phyloP scores from a whole-genome alignment of 2,797 vertebrate species.

The Danio aesculapii region DNA sequence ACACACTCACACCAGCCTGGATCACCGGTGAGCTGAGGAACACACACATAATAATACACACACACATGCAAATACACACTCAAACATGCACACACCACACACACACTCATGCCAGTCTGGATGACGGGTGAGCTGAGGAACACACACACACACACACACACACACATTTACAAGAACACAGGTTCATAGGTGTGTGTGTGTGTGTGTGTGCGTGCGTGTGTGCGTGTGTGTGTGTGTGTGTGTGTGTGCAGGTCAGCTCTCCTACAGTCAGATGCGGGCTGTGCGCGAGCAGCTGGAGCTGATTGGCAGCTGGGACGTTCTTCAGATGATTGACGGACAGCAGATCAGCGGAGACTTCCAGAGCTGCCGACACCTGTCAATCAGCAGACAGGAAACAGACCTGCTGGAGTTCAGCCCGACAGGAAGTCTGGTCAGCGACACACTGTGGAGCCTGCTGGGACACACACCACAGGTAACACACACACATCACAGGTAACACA shows the following conservation, averaged over 20 bases:
- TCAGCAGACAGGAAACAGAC: slow-evolving; percentile 77
- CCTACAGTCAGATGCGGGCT: slow-evolving; percentile 76
- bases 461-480: slow-evolving; percentile 74
- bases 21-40: slow-evolving; percentile 73
- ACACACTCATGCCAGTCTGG: too few species aligned
- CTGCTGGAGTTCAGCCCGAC: slow-evolving; percentile 74
- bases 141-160: too few species aligned
- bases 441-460: slow-evolving; percentile 79
- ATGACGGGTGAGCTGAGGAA: too few species aligned
- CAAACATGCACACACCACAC: too few species aligned
- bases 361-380: slow-evolving; percentile 77
- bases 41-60: too few species aligned
- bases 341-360: slow-evolving; percentile 79
- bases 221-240: too few species aligned
- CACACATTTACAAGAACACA: too few species aligned
- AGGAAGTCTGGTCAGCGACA: slow-evolving; percentile 67
- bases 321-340: slow-evolving; percentile 72
- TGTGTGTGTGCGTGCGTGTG: too few species aligned
- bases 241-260: slow-evolving; percentile 76
- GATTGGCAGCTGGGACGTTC: slow-evolving; percentile 80
- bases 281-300: slow-evolving; percentile 69
- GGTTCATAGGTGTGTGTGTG: too few species aligned
- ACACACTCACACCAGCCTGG: slow-evolving; percentile 79
- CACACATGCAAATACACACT: too few species aligned
- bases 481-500: not conserved